Base-by-base conservation (phyloP, 2,888 invertebrate species). In the Rhagonycha lutea region DNA sequence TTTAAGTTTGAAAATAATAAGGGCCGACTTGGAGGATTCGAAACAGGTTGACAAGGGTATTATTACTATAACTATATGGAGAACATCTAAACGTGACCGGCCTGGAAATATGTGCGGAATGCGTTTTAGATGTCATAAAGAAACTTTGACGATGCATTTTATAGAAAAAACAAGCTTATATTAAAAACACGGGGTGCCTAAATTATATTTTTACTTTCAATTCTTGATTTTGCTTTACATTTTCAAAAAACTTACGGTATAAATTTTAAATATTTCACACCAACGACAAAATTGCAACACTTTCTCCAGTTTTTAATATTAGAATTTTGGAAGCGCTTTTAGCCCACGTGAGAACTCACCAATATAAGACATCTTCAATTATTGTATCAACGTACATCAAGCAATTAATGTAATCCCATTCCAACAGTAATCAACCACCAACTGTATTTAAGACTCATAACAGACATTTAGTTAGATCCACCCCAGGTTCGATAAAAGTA, bases 21-120 rank as follows among this genome's bases (percentile, higher is more conserved):
- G 74, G 77, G 72, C 47, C 68, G 72, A 77, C 70, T 70, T 72
- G 70, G 65, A 75, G 77, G 77, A 75, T 74, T 77, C 75, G 74
- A 75, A 77, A 77, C 77, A 75, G 77, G 77, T 77, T 77, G 77
- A 77, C 77, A 75, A 77, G 77, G 77, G 77, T 77, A 77, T 77
- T 77, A 77, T 77, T 77, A 77, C 77, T 75, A 77, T 77, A 77
- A 77, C 77, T 77, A 77, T 77, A 77, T 77, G 75, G 74, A 77
- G 77, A 77, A 74, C 74, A 75, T 72, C 77, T 62, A 67, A 77
- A 77, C 77, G 77, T 77, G 77, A 77, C 75, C 77, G 72, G 77
- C 72, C 62, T 77, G 62, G 70, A 77, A 77, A 77, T 77, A 77
- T 77, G 74, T 68, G 29, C 70, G 74, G 77, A 77, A 77, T 77